phyloP scores from a whole-genome alignment of 2,113 vertebrate genomes.

The Acanthochromis polyacanthus region DNA sequence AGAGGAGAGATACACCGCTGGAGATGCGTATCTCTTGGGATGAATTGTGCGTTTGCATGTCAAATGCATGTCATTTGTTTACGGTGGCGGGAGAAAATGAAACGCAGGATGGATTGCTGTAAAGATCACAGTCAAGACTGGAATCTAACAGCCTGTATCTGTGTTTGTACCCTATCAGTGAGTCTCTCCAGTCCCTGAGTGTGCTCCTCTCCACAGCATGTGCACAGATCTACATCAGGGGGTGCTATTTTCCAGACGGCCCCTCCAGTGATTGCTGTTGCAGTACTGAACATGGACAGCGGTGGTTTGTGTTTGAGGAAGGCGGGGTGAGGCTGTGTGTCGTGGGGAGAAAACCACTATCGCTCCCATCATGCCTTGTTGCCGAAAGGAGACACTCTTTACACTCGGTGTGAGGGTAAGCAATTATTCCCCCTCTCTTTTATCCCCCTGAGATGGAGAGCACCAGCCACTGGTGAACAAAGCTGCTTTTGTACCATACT shows the following conservation, averaged over 20 bases:
- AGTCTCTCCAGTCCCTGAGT: slow-evolving; percentile 9
- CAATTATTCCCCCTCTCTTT: slow-evolving; percentile 64
- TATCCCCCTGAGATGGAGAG: slow-evolving; percentile 45
- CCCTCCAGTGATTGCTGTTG: slow-evolving; percentile 8
- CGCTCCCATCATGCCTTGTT: slow-evolving; percentile 31
- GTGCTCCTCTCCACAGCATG: slow-evolving; percentile 10
- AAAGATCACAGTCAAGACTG: slow-evolving; percentile 13
- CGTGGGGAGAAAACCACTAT: slow-evolving; percentile 7
- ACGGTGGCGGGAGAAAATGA: not conserved
- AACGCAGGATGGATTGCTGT: not conserved
- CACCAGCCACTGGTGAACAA: slow-evolving; percentile 56
- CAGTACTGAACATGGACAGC: slow-evolving; percentile 29
- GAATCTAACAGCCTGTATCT: not conserved
- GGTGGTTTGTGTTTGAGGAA: slow-evolving; percentile 19
- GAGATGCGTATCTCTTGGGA: slow-evolving; percentile 25
- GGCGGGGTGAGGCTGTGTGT: not conserved
- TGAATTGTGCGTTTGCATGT: slow-evolving; percentile 5
- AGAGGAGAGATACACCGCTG: slow-evolving; percentile 6
- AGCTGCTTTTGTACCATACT: slow-evolving; percentile 43
- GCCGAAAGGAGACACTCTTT: slow-evolving; percentile 56
- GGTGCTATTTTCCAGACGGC: slow-evolving; percentile 13
- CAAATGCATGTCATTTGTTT: not conserved
- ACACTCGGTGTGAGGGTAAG: slow-evolving; percentile 52
- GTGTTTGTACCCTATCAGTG: not conserved
- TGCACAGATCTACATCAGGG: slow-evolving; percentile 27